These are phyloP conservation scores for Cossypha dichroa DNA, from an alignment of 2,797 vertebrate species.

Conservation along the genomic window DNA sequence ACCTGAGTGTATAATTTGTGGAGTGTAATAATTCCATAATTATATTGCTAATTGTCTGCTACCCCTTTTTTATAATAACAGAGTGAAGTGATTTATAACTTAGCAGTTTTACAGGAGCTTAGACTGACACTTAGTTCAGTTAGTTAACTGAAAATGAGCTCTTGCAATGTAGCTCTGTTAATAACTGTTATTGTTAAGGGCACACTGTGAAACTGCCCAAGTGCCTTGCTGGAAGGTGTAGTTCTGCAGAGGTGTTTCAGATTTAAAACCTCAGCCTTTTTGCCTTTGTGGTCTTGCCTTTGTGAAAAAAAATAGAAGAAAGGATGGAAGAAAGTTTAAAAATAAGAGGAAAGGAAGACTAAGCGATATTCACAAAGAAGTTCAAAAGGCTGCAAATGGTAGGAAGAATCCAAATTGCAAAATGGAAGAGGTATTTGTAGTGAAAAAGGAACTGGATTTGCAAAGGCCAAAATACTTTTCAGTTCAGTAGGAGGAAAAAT, in stretches of 20 bases:
- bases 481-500: background rate
- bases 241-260: background rate
- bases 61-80: conserved; percentile 5
- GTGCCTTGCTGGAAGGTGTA: background rate
- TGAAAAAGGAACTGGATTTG: background rate
- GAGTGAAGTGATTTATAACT: conserved; percentile 38
- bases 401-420: background rate
- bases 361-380: background rate
- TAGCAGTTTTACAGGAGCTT: conserved; percentile 34
- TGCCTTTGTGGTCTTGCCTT: background rate
- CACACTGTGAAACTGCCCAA: background rate
- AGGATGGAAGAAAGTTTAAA: background rate
- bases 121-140: background rate
- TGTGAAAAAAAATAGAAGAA: background rate
- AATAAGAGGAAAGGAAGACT: background rate
- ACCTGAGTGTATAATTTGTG: conserved; percentile 19
- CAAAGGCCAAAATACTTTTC: background rate
- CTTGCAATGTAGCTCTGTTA: background rate
- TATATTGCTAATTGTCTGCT: conserved; percentile 54
- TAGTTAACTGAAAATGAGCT: conserved; percentile 7
- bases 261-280: background rate
- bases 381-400: background rate
- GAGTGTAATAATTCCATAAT: conserved; percentile 26
- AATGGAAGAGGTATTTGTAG: background rate
- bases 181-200: background rate